These are phyloP conservation scores for Coregonus clupeaformis DNA, from an alignment of 2,113 vertebrate species.

Conservation along the genomic window DNA sequence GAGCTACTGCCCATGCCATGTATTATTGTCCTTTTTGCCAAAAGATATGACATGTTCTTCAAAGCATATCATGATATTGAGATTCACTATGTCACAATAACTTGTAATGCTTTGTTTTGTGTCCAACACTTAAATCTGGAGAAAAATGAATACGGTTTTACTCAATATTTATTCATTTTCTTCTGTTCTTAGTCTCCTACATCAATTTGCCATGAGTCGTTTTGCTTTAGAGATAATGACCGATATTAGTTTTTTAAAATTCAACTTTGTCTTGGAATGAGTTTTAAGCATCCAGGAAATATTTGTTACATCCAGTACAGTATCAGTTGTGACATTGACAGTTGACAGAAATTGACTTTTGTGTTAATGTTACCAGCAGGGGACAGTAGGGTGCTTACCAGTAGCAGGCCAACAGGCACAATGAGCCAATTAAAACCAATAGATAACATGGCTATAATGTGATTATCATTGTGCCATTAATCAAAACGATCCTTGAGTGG, in stretches of 20 bases:
- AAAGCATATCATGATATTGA: slow-evolving; percentile 53
- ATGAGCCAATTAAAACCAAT: slow-evolving; percentile 41
- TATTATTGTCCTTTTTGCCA: slow-evolving; percentile 13
- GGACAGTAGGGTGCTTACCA: slow-evolving; percentile 62
- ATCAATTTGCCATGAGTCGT: too few relatives aligned
- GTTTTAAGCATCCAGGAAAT: not conserved
- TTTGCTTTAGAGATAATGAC: too few relatives aligned
- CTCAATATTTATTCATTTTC: slow-evolving; percentile 32
- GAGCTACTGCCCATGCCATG: not conserved
- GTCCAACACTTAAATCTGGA: slow-evolving; percentile 54
- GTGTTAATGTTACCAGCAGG: slow-evolving; percentile 47
- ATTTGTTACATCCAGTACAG: too few relatives aligned
- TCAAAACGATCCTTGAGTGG: slow-evolving; percentile 55
- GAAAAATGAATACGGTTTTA: slow-evolving; percentile 61
- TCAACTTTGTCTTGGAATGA: not conserved
- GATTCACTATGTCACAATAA: slow-evolving; percentile 58
- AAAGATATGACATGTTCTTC: slow-evolving; percentile 25
- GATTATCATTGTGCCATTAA: slow-evolving; percentile 61
- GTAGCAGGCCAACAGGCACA: slow-evolving; percentile 16
- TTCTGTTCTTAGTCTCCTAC: too few relatives aligned
- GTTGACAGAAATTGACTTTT: slow-evolving; percentile 23
- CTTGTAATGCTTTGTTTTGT: slow-evolving; percentile 56
- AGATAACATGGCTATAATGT: slow-evolving; percentile 51
- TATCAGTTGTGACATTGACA: too few relatives aligned
- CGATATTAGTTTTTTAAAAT: not conserved